Evolutionary conservation across 1,140 invertebrate species (phyloP), one percentile per base, ranked within the genome.

Genomic region (Holcopasites calliopsidis): DNA sequence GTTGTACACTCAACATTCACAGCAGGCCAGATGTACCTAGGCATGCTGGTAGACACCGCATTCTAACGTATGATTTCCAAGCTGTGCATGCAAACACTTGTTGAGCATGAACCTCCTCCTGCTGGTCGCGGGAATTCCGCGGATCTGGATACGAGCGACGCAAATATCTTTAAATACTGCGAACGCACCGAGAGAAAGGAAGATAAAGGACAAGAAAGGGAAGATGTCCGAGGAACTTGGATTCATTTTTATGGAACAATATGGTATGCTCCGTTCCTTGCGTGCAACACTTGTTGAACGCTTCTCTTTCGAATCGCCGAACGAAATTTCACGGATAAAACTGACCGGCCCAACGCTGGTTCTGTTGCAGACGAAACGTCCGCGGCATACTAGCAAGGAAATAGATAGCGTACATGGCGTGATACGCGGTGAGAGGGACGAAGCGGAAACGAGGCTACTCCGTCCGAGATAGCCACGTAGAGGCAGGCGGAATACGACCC

Each of bases 401-500:
- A 83, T 60, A 68, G 80, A 76, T 79, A 82, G n/a, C n/a, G n/a
- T n/a, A n/a, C n/a, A 83, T 83, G 60, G 69, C 18, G 73, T 75
- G 71, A 83, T 65, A 66, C 79, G 81, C 66, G 76, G 76, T 28
- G 66, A 66, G 80, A 77, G 76, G 77, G 70, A 74, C 57, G 70
- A 82, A 58, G 61, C 75, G 80, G 80, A 81, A 82, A 82, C 74
- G 74, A 82, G 80, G 79, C 80, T 82, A 78, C 52, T 65, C 13
- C 68, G 71, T 38, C 69, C 64, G 70, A 82, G 80, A 83, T 83
- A 70, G 80, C 55, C 54, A 35, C 28, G 76, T 78, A 66, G 73
- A 77, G 76, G 81, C 76, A 83, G 81, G 54, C 69, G 81, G 80
- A 83, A 83, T 82, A 83, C 80, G 81, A 83, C 77, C 76, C 80